A percentile compares a stretch with the other conserved stretches of the same genome.
Evolutionary conservation across 2,113 vertebrate species (phyloP).

Genomic region (Variabilichromis moorii): DNA sequence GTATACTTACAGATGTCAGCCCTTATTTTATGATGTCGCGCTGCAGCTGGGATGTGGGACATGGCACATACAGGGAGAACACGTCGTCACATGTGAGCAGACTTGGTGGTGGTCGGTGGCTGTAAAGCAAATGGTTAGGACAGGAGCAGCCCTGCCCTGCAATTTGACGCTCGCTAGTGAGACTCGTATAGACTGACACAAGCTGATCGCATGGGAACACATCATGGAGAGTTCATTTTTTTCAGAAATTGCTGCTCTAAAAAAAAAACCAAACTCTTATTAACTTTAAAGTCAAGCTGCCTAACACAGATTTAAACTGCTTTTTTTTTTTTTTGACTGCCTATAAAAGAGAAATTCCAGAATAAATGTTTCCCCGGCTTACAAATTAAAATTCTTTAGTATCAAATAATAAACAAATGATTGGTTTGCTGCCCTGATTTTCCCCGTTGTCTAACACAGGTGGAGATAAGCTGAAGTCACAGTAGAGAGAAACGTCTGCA

Average conservation of each 20-base stretch:
- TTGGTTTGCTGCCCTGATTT: not conserved
- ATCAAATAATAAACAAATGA: constrained; percentile 22
- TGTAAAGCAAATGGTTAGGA: constrained; percentile 30
- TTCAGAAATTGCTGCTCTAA: not conserved
- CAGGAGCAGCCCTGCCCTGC: constrained; percentile 31
- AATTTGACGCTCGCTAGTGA: constrained; percentile 25
- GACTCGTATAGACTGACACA: constrained; percentile 4
- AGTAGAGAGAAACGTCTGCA: not conserved
- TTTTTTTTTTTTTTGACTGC: not conserved
- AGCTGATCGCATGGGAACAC: not conserved
- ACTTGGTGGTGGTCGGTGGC: not conserved
- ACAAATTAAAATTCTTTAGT: not conserved
- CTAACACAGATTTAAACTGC: not conserved
- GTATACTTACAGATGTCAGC: constrained; percentile 32
- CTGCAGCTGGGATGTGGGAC: constrained; percentile 29
- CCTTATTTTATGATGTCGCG: constrained; percentile 40
- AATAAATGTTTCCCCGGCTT: not conserved
- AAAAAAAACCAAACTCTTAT: not conserved
- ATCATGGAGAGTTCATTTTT: not conserved
- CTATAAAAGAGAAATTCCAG: not conserved
- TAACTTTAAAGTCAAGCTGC: not conserved
- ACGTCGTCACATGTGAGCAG: constrained; percentile 10
- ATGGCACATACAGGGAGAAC: constrained; percentile 34
- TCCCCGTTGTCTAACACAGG: not conserved
- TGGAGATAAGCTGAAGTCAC: not conserved